phyloP scores from a whole-genome alignment of 2,797 vertebrate genomes.

The Rhodeus uyekii region DNA sequence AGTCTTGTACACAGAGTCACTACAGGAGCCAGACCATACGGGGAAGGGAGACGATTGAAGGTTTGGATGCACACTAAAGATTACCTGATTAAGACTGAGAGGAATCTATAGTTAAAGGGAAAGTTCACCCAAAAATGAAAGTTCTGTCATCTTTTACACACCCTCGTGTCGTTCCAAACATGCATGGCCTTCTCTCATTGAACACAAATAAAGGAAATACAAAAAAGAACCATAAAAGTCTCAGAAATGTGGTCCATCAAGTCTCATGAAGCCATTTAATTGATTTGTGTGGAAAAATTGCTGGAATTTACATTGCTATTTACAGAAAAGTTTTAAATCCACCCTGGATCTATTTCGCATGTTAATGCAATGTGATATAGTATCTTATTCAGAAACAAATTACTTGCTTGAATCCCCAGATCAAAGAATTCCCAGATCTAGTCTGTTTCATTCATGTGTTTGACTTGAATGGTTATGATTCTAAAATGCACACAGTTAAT shows the following conservation, averaged over 20 bases:
- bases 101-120: slow-evolving; percentile 38
- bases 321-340: neutral
- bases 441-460: neutral
- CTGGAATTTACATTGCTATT: neutral
- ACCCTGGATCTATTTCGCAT: neutral
- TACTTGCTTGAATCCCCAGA: neutral
- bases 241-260: neutral
- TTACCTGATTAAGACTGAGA: slow-evolving; percentile 59
- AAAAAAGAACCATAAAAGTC: neutral
- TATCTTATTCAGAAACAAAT: neutral
- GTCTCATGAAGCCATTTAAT: neutral
- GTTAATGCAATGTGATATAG: neutral
- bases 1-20: slow-evolving; percentile 29
- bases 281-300: neutral
- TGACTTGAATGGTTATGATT: neutral
- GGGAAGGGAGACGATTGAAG: slow-evolving; percentile 38
- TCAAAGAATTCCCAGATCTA: neutral
- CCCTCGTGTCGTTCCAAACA: neutral
- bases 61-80: slow-evolving; percentile 54
- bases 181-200: neutral
- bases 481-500: neutral
- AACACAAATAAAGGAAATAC: neutral
- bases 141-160: slow-evolving; percentile 13
- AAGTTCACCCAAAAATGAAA: slow-evolving; percentile 9
- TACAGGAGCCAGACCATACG: slow-evolving; percentile 47